Conservation (phyloP, 2,797 vertebrate genomes). For the Anguilla obscura region DNA sequence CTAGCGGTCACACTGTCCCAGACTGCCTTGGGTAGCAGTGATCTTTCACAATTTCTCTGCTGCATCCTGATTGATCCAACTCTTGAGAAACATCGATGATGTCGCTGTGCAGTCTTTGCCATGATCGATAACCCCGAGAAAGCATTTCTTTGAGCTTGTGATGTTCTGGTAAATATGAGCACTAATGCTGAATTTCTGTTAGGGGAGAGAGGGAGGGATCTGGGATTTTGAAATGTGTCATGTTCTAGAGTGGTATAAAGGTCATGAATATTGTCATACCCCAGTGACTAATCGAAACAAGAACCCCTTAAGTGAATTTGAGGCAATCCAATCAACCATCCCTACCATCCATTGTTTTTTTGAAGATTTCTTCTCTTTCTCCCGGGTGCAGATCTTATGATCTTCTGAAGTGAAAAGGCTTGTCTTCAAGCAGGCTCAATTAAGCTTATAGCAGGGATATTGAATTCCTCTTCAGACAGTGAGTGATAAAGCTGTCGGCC, state of each 20-base stretch:
- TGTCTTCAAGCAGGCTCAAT: background rate
- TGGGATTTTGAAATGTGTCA: background rate
- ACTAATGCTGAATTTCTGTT: background rate
- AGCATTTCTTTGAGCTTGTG: background rate
- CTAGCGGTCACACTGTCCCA: background rate
- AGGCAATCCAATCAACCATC: background rate
- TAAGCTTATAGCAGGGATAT: background rate
- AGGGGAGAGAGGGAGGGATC: background rate
- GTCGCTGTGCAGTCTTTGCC: background rate
- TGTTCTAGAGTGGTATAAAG: constrained; percentile 6
- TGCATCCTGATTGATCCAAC: background rate
- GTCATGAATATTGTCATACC: background rate
- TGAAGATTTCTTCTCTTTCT: background rate
- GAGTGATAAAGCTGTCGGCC: background rate
- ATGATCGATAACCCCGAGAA: background rate
- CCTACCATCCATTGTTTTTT: background rate
- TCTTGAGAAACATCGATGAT: background rate
- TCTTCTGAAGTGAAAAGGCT: background rate
- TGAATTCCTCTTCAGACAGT: background rate
- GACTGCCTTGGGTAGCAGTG: background rate
- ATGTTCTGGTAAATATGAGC: background rate
- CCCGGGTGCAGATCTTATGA: background rate
- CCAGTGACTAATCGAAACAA: background rate
- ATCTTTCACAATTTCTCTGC: background rate
- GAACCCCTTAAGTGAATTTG: background rate